These are phyloP conservation scores for Diplolepis rosae DNA, from an alignment of 2,888 invertebrate genomes.

Conservation along the genomic window DNA sequence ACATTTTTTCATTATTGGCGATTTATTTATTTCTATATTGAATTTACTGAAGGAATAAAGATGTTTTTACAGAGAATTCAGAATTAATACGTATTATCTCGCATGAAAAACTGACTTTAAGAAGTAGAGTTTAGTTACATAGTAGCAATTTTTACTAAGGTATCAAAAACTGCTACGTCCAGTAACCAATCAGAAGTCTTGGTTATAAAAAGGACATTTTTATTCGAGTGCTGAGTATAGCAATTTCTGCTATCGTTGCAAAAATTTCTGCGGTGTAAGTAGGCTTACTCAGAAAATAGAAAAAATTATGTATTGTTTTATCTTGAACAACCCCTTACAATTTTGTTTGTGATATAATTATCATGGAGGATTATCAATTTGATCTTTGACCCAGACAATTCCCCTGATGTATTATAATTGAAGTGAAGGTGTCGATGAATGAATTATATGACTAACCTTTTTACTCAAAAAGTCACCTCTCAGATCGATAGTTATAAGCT, in stretches of 20 bases:
- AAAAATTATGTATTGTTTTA: neutral
- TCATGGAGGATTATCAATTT: neutral
- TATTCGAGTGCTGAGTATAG: too few species aligned
- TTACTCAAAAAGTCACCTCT: neutral
- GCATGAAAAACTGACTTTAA: neutral
- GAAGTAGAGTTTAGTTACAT: too few species aligned
- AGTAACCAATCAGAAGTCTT: too few species aligned
- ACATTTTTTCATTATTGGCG: too few species aligned
- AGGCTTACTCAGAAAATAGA: neutral
- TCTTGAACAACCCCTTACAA: neutral
- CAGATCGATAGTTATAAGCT: neutral
- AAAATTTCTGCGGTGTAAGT: too few species aligned
- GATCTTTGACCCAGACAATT: neutral
- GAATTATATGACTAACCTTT: neutral
- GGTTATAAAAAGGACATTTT: too few species aligned
- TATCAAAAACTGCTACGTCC: too few species aligned
- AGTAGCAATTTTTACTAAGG: too few species aligned
- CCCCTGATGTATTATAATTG: neutral
- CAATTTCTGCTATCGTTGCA: too few species aligned
- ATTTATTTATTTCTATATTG: too few species aligned
- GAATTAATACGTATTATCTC: neutral
- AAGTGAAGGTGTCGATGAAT: neutral
- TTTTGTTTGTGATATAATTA: neutral
- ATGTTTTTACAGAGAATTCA: too few species aligned
- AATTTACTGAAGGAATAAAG: neutral